Evolutionary conservation across 2,888 invertebrate species (phyloP), one percentile per base, ranked within the genome.

Genomic region (Melieria omissa): DNA sequence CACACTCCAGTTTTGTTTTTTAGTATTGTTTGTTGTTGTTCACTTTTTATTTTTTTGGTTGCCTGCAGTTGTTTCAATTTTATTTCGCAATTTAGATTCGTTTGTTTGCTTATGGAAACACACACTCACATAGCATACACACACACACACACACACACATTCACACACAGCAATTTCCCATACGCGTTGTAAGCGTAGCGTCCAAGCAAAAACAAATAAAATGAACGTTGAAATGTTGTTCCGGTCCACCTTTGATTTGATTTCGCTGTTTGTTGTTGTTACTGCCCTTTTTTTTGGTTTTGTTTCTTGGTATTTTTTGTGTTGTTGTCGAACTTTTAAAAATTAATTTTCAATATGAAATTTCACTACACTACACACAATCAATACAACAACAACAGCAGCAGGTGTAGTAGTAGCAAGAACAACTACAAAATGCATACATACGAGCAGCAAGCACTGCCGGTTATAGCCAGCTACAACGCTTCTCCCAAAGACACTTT

Each of bases 331-430:
- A 73, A 76, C 77, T 79, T 77, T 76, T 79, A 78, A 79, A 79
- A 78, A 78, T 78, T 78, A 78, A 78, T 78, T 79, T 79, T 74
- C 79, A 78, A 79, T 79, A 78, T 76, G 73, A 77, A 77, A 74
- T 72, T 73, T 73, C 63, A 57, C 63, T 67, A 47, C 66, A 62
- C 29, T 62, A 54, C 55, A 55, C 16, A 55, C 54, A 60, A 60
- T n/a, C 29, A 57, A 66, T 29, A 54, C 9, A 65, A 5, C 58
- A 63, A 62, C 12, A 62, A 65, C 44, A 61, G 8, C 29, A 63
- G 14, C 16, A 12, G 16, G 29, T 44, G 10, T 10, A 44, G 16
- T n/a, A 16, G 29, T 16, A 62, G 12, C 14, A 16, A 16, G 3
- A 16, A 41, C 47, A 42, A 16, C 57, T 9, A 57, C 46, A 58